These are phyloP conservation scores for Zingel zingel DNA, from an alignment of 2,113 vertebrate genomes.

Conservation along the genomic window DNA sequence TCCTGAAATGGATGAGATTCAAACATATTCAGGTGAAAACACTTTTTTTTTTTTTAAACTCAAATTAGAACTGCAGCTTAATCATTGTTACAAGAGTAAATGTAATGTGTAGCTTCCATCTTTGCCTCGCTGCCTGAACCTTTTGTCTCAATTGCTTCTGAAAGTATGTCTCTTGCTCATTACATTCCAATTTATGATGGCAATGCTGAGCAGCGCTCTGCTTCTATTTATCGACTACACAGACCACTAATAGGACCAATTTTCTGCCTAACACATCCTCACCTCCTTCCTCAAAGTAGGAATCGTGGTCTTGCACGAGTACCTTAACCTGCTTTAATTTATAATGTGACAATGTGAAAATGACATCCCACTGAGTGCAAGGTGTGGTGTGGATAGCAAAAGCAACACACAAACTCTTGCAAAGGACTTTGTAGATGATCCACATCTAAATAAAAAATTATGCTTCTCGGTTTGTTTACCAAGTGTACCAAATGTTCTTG, in stretches of 20 bases:
- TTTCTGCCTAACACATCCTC: background rate
- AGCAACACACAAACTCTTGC: background rate
- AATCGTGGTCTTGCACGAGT: background rate
- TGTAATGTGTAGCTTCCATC: background rate
- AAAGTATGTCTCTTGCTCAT: background rate
- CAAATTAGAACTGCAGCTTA: background rate
- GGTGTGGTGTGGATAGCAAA: background rate
- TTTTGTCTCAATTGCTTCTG: background rate
- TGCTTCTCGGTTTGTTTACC: background rate
- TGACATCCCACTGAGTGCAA: background rate
- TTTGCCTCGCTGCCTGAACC: background rate
- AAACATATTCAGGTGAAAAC: background rate
- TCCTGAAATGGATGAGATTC: background rate
- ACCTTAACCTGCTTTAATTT: too few species aligned
- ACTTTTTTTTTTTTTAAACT: background rate
- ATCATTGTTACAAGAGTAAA: background rate
- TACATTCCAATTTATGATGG: background rate
- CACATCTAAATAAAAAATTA: background rate
- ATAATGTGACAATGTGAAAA: conserved; percentile 8
- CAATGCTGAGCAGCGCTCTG: background rate
- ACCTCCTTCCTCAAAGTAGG: background rate
- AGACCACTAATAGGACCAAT: background rate
- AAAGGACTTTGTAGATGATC: background rate
- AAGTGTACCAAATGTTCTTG: background rate
- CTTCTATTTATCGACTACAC: background rate